A percentile compares a stretch with the other conserved stretches of the same genome.
Conservation (phyloP, 2,113 vertebrate genomes). For the Eupsittula cactorum region DNA sequence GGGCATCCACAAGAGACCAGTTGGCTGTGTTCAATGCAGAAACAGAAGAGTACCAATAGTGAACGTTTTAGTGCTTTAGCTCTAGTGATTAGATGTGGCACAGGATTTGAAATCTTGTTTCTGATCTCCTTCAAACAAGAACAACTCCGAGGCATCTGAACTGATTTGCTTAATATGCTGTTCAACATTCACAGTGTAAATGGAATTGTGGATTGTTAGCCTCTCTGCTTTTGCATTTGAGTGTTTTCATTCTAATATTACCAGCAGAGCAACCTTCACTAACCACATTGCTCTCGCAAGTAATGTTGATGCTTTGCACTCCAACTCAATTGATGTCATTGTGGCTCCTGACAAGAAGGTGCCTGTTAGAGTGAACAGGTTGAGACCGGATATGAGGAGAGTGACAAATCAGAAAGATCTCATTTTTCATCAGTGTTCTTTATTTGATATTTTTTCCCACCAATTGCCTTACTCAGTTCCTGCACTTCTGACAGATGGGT, state of each 20-base stretch:
- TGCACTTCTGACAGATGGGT: neutral
- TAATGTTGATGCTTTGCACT: slow-evolving; percentile 42
- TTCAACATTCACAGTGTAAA: slow-evolving; percentile 43
- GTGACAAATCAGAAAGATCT: neutral
- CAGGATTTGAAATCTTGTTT: slow-evolving; percentile 41
- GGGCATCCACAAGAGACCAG: neutral
- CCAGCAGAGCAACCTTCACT: slow-evolving; percentile 44
- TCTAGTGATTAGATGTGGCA: neutral
- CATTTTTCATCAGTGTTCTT: neutral
- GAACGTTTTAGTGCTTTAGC: neutral
- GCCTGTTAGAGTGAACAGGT: slow-evolving; percentile 8
- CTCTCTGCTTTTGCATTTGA: slow-evolving; percentile 48
- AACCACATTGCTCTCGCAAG: slow-evolving; percentile 44
- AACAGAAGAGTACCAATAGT: neutral
- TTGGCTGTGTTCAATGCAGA: neutral
- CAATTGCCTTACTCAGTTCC: neutral
- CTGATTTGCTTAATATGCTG: slow-evolving; percentile 55
- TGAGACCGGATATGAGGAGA: neutral
- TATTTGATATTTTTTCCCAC: neutral
- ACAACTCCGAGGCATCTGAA: slow-evolving; percentile 28
- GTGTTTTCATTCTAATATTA: slow-evolving; percentile 56
- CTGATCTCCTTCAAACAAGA: slow-evolving; percentile 45
- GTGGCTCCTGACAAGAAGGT: slow-evolving; percentile 46
- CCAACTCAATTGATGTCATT: slow-evolving; percentile 50
- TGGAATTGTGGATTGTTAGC: slow-evolving; percentile 61